Base-by-base conservation (phyloP, 2,797 vertebrate genomes). In the Heterohyrax brucei region DNA sequence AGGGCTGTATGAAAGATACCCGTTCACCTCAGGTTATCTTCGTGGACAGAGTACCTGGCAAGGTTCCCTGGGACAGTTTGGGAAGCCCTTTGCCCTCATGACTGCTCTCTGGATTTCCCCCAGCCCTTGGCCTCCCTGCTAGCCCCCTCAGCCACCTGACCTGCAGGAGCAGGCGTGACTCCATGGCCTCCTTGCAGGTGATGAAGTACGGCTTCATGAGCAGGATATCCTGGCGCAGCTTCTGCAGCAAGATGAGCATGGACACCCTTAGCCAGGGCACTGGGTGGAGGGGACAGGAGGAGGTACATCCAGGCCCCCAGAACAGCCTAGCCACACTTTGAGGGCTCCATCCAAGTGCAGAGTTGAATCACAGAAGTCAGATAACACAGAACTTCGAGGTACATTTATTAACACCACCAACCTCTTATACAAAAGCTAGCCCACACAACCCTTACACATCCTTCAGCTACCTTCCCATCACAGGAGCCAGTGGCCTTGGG, bases 181-280 rank as follows among this genome's bases (percentile, higher is more conserved):
- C 99, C 99, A 99, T 99, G 1, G 99, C 99, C 97, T 99, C 99
- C 97, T 99, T 99, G 98, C 99, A 99, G 12, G 99, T 99, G 97
- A 99, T 99, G 98, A 99, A 99, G 98, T 99, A 99, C 0, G 99
- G 99, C 98, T 99, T 99, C 99, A 99, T 99, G 84, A 99, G 98
- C 93, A 99, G 98, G 97, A 99, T 99, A 97, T 99, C 99, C 98
- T 99, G 99, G 85, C 99, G 99, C 73, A 99, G 98, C 98, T 99
- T 99, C 99, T 99, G 98, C 18, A 30, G 96, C 68, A 10, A 19
- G 83, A 75, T 78, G 68, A 61, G 46, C 8, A 18, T 30, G 19
- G 70, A n/a, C 33, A 73, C 44, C 13, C n/a, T 50, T 30, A 89
- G 56, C 73, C 73, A 3, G 28, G 44, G 10, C 12, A 26, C 10